phyloP scores from a whole-genome alignment of 2,888 invertebrate species.

The Molorchus minor region DNA sequence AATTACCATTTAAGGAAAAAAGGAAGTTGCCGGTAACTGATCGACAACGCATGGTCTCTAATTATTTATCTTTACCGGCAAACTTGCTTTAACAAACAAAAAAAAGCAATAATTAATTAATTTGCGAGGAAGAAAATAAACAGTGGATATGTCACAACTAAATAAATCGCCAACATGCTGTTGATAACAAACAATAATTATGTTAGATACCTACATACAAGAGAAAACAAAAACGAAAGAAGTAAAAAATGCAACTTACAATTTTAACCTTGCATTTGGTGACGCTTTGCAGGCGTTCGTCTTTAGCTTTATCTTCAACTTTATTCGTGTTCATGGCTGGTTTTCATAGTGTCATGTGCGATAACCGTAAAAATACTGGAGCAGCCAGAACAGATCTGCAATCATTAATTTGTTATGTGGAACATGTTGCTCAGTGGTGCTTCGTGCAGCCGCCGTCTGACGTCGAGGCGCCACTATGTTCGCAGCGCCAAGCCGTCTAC shows the following conservation, averaged over 20 bases:
- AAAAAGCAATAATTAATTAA: no score
- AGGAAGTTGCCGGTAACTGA: background rate
- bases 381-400: slow-evolving; percentile 14
- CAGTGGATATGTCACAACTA: no score
- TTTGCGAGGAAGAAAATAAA: no score
- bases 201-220: no score
- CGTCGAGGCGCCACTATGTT: slow-evolving; percentile 16
- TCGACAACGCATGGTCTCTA: no score
- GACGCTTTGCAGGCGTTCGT: slow-evolving; percentile 48
- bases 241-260: slow-evolving; percentile 45
- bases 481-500: slow-evolving; percentile 28
- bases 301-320: slow-evolving; percentile 40
- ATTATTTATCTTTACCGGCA: no score
- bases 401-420: slow-evolving; percentile 15
- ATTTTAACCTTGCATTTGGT: slow-evolving; percentile 54
- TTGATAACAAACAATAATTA: no score
- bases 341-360: slow-evolving; percentile 5
- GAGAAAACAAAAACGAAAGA: slow-evolving; percentile 20
- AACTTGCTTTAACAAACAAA: no score
- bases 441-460: slow-evolving; percentile 18
- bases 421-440: slow-evolving; percentile 17
- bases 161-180: no score
- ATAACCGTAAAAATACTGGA: slow-evolving; percentile 10
- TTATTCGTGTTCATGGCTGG: slow-evolving; percentile 40
- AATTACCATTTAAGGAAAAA: background rate